A percentile compares a stretch with the other conserved stretches of the same genome.
These are phyloP conservation scores for Drosophila neoperkinsi DNA, from an alignment of 2,888 invertebrate genomes.

Conservation along the genomic window DNA sequence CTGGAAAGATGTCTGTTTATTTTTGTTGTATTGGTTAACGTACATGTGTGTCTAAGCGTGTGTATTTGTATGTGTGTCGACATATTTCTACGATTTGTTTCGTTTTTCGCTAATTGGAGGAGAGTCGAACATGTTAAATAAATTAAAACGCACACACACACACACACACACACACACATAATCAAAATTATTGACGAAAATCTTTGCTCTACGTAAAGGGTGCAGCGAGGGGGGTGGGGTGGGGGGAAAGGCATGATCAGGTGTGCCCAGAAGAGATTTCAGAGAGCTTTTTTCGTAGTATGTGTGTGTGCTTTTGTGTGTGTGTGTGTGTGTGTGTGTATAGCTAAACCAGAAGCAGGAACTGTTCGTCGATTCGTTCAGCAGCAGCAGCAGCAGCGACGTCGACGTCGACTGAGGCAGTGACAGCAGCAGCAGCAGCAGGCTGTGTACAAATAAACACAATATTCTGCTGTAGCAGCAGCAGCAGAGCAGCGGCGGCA, in stretches of 20 bases:
- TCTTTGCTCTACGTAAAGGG: constrained; percentile 40
- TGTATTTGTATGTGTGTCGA: constrained; percentile 20
- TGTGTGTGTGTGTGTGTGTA: constrained; percentile 34
- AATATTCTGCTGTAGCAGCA: constrained; percentile 57
- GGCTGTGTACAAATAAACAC: constrained; percentile 71
- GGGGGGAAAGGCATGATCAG: constrained; percentile 59
- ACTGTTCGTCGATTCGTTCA: constrained; percentile 71
- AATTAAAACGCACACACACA: constrained; percentile 38
- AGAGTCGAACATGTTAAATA: constrained; percentile 62
- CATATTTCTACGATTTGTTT: constrained; percentile 58
- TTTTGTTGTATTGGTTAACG: constrained; percentile 10
- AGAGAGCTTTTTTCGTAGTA: constrained; percentile 3
- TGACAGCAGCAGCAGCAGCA: constrained; percentile 19
- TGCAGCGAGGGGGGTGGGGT: constrained; percentile 11
- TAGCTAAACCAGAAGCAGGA: constrained; percentile 78
- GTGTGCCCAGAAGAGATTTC: constrained; percentile 48
- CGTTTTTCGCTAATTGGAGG: constrained; percentile 75
- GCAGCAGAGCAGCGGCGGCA: constrained; percentile 7
- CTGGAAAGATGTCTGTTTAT: constrained; percentile 32
- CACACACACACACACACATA: constrained; percentile 7
- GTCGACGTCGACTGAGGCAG: constrained; percentile 9
- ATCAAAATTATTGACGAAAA: constrained; percentile 58
- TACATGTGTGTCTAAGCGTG: background rate
- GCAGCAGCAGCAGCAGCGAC: constrained; percentile 17
- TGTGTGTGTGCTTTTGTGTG: constrained; percentile 9